Base-by-base conservation (phyloP, 2,113 vertebrate genomes). In the Alosa alosa region DNA sequence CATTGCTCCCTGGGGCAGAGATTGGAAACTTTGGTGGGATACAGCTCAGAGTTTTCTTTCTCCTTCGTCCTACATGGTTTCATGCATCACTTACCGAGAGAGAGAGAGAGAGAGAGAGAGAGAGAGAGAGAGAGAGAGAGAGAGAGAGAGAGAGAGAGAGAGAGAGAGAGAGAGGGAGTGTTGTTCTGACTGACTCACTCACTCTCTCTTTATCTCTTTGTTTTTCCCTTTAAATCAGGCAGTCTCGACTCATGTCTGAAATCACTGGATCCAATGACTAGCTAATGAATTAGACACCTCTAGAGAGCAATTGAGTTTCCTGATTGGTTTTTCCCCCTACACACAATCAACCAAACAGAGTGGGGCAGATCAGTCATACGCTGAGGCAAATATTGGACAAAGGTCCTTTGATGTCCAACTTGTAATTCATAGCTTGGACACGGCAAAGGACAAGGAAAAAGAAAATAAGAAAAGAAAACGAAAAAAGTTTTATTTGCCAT, bases 191-290 rank as follows among this genome's bases (percentile, higher is more conserved):
- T 39, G 3, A 17, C 13, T 39, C 31, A 11, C 20, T 78, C 31
- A 5, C 15, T 15, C 31, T 39, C 55, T 39, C 39, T 31, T 7
- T 72, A 0, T 72, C 8, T 11, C 31, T 72, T 4, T 72, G 1
- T 72, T 31, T 31, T 7, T 13, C n/a, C 25, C 25, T 25, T 25
- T 17, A 39, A 75, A 75, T 39, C 72, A 78, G 10, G 15, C 39
- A 41, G n/a, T 31, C 31, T 75, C 1, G 15, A 75, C 9, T 75
- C 68, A n/a, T 78, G n/a, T 15, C 72, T 36, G 72, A 78, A 36
- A 78, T 36, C 72, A 78, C 72, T 39, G 72, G 25, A 78, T 78
- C 72, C 72, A 78, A 78, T 78, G 72, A 31, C 72, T 78, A 17
- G 11, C 10, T 78, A 78, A 78, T 78, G 72, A 78, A 78, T 78